These are phyloP conservation scores for Leptinotarsa undecemlineata DNA, from an alignment of 1,140 invertebrate species.

Conservation along the genomic window DNA sequence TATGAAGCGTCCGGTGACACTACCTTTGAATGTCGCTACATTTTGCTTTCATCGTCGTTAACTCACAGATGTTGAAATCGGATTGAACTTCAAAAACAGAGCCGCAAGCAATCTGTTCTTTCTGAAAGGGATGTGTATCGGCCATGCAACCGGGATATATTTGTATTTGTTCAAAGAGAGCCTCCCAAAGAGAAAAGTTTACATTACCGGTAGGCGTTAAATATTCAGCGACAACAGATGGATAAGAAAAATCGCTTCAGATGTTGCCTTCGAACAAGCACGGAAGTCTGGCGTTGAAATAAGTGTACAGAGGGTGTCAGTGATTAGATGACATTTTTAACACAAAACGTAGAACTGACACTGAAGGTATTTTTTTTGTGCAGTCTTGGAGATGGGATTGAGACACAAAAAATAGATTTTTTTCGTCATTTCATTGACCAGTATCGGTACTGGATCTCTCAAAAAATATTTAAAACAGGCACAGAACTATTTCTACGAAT, in stretches of 20 bases:
- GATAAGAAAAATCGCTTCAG: conserved; percentile 18
- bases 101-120: conserved; percentile 29
- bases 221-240: conserved; percentile 37
- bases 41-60: not conserved
- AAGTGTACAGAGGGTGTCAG: conserved; percentile 1
- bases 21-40: not conserved
- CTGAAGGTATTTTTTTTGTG: no score
- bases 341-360: no score
- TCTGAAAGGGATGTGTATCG: conserved; percentile 12
- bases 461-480: no score
- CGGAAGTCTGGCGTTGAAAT: conserved; percentile 13
- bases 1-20: not conserved
- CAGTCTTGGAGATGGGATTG: no score
- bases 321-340: no score
- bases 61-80: not conserved
- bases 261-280: not conserved
- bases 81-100: conserved; percentile 20
- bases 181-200: conserved; percentile 34
- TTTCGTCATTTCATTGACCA: no score
- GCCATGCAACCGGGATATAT: conserved; percentile 27
- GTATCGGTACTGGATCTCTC: no score
- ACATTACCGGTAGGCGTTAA: conserved; percentile 37
- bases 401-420: no score
- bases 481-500: no score
- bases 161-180: conserved; percentile 30